Evolutionary conservation across 1,140 invertebrate species (phyloP).

Genomic region (Panagrolaimus sp.): DNA sequence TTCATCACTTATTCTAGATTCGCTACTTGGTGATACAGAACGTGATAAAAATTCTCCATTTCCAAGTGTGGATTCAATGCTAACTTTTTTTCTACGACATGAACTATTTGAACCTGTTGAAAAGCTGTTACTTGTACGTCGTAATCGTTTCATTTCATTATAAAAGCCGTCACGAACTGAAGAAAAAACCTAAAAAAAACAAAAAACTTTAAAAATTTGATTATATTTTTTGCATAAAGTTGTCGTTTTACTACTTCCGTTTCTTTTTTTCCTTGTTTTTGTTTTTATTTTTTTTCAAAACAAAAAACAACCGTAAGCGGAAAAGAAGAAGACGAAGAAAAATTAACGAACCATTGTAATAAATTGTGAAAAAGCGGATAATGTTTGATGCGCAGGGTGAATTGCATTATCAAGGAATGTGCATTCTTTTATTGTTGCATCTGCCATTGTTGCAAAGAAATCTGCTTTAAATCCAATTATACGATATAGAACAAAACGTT

Average conservation of each 20-base stretch:
- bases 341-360: conserved; percentile 44
- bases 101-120: conserved; percentile 37
- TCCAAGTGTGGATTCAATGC: background rate
- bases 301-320: conserved; percentile 18
- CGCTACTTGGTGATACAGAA: conserved; percentile 2
- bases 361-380: conserved; percentile 55
- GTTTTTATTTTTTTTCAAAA: conserved; percentile 4
- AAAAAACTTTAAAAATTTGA: conserved; percentile 16
- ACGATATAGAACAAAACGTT: conserved; percentile 35
- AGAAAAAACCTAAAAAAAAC: conserved; percentile 48
- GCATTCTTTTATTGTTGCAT: conserved; percentile 53
- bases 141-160: conserved; percentile 46
- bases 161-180: conserved; percentile 55
- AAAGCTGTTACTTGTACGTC: conserved; percentile 47
- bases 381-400: conserved; percentile 48
- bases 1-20: background rate
- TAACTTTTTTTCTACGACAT: background rate
- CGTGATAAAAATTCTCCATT: conserved; percentile 3
- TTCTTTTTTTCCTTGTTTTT: background rate
- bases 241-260: too few species aligned
- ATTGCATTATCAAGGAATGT: conserved; percentile 49
- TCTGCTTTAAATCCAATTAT: conserved; percentile 50
- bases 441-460: conserved; percentile 51
- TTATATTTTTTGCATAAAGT: conserved; percentile 9
- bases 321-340: conserved; percentile 16